Evolutionary conservation across 2,797 vertebrate genomes (phyloP).

Genomic region (Smutsia gigantea): DNA sequence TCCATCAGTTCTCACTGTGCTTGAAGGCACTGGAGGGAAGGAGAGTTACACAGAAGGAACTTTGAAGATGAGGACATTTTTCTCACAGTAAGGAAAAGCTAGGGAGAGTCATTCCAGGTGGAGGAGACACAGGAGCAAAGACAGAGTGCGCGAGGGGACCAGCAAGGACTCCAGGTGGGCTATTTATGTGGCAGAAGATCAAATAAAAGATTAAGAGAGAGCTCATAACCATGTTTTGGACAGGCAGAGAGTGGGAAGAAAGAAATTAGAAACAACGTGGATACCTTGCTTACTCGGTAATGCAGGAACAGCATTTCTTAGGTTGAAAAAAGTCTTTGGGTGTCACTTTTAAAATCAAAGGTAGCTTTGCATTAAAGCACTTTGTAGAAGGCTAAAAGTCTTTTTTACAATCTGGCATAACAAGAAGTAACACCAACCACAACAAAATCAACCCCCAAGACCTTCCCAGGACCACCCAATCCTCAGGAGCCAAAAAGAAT

Average conservation of each 20-base stretch:
- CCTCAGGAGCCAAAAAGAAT: neutral
- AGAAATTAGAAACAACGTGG: neutral
- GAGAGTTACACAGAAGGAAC: neutral
- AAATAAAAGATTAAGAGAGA: neutral
- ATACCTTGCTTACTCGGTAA: neutral
- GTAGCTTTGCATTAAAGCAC: neutral
- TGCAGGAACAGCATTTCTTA: neutral
- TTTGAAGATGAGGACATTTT: neutral
- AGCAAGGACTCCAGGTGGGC: neutral
- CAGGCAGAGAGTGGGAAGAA: neutral
- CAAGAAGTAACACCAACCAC: neutral
- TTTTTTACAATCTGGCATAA: neutral
- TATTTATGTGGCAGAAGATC: neutral
- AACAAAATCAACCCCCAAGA: neutral
- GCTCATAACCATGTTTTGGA: neutral
- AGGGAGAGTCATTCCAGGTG: neutral
- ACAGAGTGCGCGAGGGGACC: neutral
- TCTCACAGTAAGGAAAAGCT: neutral
- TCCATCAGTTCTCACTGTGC: neutral
- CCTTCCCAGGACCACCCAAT: neutral
- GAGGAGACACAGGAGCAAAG: neutral
- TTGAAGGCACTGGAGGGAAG: neutral
- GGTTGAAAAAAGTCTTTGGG: neutral
- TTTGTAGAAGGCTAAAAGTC: neutral
- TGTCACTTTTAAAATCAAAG: neutral